Conservation (phyloP, 1,140 invertebrate genomes). For the Drosophila asahinai region DNA sequence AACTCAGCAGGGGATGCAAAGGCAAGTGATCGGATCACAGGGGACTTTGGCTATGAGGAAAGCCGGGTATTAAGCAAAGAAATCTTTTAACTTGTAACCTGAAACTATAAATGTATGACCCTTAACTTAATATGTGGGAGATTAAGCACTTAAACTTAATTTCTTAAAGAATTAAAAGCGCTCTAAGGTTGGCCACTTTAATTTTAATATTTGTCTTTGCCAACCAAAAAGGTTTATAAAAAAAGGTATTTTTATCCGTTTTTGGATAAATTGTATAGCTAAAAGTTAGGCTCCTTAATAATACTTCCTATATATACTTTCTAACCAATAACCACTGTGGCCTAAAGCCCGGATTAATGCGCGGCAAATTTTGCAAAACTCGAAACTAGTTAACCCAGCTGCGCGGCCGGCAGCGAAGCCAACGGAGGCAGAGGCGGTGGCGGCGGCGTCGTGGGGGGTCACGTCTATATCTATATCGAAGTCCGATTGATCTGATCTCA, state of each 20-base stretch:
- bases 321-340: conserved; percentile 24
- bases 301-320: not conserved
- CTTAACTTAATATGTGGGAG: too few species aligned
- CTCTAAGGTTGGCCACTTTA: too few species aligned
- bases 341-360: conserved; percentile 37
- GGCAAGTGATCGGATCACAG: conserved; percentile 21
- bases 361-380: conserved; percentile 47
- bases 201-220: too few species aligned
- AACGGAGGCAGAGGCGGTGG: not conserved
- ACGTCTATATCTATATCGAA: conserved; percentile 5
- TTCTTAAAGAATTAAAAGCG: too few species aligned
- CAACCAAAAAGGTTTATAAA: too few species aligned
- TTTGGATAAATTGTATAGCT: too few species aligned
- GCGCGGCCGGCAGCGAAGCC: conserved; percentile 7
- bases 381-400: conserved; percentile 56
- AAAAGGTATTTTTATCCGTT: too few species aligned
- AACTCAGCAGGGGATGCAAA: conserved; percentile 41
- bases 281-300: too few species aligned
- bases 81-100: too few species aligned
- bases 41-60: not conserved
- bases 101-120: too few species aligned
- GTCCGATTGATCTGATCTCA: not conserved
- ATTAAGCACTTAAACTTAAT: too few species aligned
- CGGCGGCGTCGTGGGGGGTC: conserved; percentile 7
- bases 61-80: too few species aligned